A percentile compares a stretch with the other conserved stretches of the same genome.
Evolutionary conservation across 1,140 invertebrate genomes (phyloP).

Genomic region (Drosophila mojavensis): DNA sequence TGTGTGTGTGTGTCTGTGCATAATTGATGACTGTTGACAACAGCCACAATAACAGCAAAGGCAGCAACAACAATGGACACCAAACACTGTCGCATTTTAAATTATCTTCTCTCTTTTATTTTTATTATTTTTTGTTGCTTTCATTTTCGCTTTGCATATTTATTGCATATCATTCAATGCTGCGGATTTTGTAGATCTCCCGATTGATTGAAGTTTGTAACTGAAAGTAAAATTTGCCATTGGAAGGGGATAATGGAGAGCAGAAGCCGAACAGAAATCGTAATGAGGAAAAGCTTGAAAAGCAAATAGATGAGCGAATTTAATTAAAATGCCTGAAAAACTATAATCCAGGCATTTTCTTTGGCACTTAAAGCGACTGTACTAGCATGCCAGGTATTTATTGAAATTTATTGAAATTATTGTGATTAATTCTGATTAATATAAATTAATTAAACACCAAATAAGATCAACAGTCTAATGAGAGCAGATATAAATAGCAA

Average conservation of each 20-base stretch:
- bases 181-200: conserved; percentile 3
- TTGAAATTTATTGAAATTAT: too few relatives aligned
- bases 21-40: conserved; percentile 78
- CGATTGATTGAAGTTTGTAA: conserved; percentile 12
- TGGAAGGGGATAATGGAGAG: not conserved
- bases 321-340: not conserved
- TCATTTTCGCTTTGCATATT: conserved; percentile 38
- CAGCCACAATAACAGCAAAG: conserved; percentile 17
- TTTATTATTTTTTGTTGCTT: conserved; percentile 20
- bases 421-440: too few relatives aligned
- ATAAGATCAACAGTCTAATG: too few relatives aligned
- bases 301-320: not conserved
- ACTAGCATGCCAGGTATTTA: not conserved
- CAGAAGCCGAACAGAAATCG: not conserved
- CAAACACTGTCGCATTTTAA: conserved; percentile 60
- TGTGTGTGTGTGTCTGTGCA: conserved; percentile 42
- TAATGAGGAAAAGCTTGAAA: not conserved
- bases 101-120: conserved; percentile 39
- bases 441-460: too few relatives aligned
- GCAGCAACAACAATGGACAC: conserved; percentile 47
- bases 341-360: not conserved
- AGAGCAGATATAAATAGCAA: too few relatives aligned
- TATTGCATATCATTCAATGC: conserved; percentile 40
- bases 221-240: not conserved
- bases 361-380: not conserved